phyloP scores from a whole-genome alignment of 2,797 vertebrate genomes.

The Psittacula derbiana region DNA sequence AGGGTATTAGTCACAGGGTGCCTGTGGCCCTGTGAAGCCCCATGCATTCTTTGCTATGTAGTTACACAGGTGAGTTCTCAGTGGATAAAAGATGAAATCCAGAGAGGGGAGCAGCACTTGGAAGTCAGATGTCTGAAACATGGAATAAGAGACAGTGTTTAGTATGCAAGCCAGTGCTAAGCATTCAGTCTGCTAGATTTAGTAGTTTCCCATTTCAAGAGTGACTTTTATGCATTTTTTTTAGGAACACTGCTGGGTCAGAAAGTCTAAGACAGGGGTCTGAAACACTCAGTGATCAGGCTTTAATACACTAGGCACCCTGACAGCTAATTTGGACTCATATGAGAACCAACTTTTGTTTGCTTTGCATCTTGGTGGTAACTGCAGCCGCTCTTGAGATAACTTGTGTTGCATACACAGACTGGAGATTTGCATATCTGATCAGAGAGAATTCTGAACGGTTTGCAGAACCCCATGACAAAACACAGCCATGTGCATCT shows the following conservation, averaged over 20 bases:
- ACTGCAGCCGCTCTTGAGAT: background rate
- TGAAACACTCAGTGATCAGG: background rate
- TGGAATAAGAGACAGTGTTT: background rate
- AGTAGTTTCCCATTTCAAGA: background rate
- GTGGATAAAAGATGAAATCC: background rate
- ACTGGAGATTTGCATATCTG: background rate
- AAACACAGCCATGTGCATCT: background rate
- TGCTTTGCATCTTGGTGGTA: background rate
- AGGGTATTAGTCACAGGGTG: no score
- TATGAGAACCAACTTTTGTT: background rate
- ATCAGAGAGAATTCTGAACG: background rate
- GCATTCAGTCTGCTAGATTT: background rate
- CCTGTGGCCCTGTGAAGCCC: background rate
- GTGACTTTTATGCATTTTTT: background rate
- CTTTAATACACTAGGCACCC: background rate
- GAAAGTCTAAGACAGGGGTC: background rate
- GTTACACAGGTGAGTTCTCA: background rate
- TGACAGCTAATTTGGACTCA: no score
- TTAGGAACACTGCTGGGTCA: background rate
- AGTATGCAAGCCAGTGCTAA: background rate
- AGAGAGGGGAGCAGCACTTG: background rate
- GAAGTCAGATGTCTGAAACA: background rate
- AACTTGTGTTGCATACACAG: background rate
- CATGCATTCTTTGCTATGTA: accelerated
- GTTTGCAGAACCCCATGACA: background rate